Evolutionary conservation across 2,797 vertebrate species (phyloP), one percentile per base, ranked within the genome.

Genomic region (Naso thynnoides): DNA sequence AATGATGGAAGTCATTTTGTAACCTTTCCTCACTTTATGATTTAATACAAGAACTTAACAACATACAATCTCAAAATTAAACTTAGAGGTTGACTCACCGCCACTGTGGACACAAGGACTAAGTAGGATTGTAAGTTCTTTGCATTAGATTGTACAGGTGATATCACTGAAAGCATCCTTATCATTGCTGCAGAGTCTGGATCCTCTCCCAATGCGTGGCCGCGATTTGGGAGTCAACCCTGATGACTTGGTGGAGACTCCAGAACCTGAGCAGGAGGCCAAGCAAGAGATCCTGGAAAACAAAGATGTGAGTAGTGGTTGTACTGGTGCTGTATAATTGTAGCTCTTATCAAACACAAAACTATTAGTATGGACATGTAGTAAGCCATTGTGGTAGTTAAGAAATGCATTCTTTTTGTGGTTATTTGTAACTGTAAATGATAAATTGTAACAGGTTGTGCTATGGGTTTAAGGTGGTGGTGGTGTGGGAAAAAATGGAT

Each of bases 281-380:
- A 99, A 97, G 77, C 96, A 98, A 90, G 97, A 99, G 84, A 93
- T 99, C 81, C 93, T 99, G 0, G 97, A 98, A 89, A 99, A 99
- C 89, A 99, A 97, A 95, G 95, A 98, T 59, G 97, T 98, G 61
- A 93, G 97, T 93, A 15, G 26, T 19, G n/a, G 9, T 24, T 13
- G 10, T 45, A 19, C 15, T 11, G 3, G 9, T 36, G 11, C 33
- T 36, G 6, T 54, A 11, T 54, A 16, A 36, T 1, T 1, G n/a
- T 8, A 65, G 45, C 18, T 57, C 4, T 36, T n/a, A n/a, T n/a
- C n/a, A n/a, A n/a, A n/a, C n/a, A n/a, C n/a, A n/a, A n/a, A n/a
- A n/a, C n/a, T n/a, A n/a, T n/a, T n/a, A n/a, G n/a, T n/a, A n/a
- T n/a, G n/a, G n/a, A n/a, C n/a, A n/a, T n/a, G n/a, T n/a, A n/a